Base-by-base conservation (phyloP, 2,113 vertebrate genomes). In the Aldabrachelys gigantea region DNA sequence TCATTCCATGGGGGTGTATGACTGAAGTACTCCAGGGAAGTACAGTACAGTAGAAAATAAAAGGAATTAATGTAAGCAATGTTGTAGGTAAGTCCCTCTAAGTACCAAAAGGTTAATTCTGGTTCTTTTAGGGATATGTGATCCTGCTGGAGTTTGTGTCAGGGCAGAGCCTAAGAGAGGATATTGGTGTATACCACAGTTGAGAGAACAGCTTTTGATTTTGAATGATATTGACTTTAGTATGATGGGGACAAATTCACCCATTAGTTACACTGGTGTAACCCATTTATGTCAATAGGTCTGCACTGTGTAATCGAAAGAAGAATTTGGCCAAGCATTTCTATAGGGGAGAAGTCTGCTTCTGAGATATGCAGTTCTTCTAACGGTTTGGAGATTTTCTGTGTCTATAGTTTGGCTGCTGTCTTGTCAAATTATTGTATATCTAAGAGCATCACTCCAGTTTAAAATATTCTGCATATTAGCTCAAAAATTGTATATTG, bases 11-110 rank as follows among this genome's bases (percentile, higher is more conserved):
- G 50, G 80, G 88, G 49, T 90, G 86, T 96, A 84, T 93, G 96
- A 94, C 91, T 97, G 91, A 98, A 96, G 93, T 95, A 93, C 96
- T 97, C 96, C 76, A 89, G 96, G 90, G 96, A 97, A 95, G 90
- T 92, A 85, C 80, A 94, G 75, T 93, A 89, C 79, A 96, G 88
- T 97, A 95, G 88, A 95, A 89, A 96, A 96, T 76, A 90, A 92
- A 90, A 96, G 96, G 90, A 96, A 96, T 95, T 94, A 96, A 96
- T 97, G 95, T 88, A 93, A 95, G 86, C 88, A 92, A 78, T 95
- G 95, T 90, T 91, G 91, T 90, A 92, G 72, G 84, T 93, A 96
- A 96, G 92, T 95, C 92, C 90, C 81, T 96, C 92, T 96, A 94
- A 87, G 65, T 76, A 89, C 50, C 88, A 93, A 92, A 97, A 96